Evolutionary conservation across 2,888 invertebrate genomes (phyloP), one percentile per base, ranked within the genome.

Genomic region (Conistra vaccinii): DNA sequence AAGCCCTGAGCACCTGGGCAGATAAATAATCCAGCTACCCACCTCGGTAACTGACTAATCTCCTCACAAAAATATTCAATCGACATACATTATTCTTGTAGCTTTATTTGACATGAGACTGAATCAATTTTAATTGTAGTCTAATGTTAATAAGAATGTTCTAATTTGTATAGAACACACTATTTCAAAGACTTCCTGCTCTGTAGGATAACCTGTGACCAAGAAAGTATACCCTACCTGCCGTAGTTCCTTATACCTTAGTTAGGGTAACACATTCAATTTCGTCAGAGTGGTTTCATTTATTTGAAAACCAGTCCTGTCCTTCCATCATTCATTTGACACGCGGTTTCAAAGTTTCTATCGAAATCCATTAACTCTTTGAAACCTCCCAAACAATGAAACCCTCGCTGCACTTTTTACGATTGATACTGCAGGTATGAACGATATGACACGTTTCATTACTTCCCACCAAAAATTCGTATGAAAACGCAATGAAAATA

Each of bases 311-410:
- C 58, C 57, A 51, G 6, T n/a, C 26, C 23, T 14, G 60, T n/a
- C 23, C 35, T 53, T 78, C 48, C 23, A 42, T 53, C 70, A 60
- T 53, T 26, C 70, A 29, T 69, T 58, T 69, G 42, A 42, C 58
- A 69, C 17, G 26, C 17, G 32, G 51, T 42, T 60, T 69, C 58
- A 76, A 32, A 78, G 23, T 60, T 42, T 60, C 51, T 3, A 70
- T 29, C 23, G 17, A 45, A 60, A 79, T 60, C 71, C 71, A 79
- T 78, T 42, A 60, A 69, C 42, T 58, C 58, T 58, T 78, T 58
- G 26, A 60, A 76, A n/a, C 53, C 10, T 20, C 6, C n/a, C 58
- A 35, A 58, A 69, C 58, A 60, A 69, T 42, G 42, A 20, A 60
- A 69, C 3, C 29, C 29, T 45, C 60, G 14, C 42, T 69, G 32